Percentiles rank a stretch among this genome's conserved stretches.
Conservation (phyloP, 2,113 vertebrate genomes). For the Ibidorhyncha struthersii region DNA sequence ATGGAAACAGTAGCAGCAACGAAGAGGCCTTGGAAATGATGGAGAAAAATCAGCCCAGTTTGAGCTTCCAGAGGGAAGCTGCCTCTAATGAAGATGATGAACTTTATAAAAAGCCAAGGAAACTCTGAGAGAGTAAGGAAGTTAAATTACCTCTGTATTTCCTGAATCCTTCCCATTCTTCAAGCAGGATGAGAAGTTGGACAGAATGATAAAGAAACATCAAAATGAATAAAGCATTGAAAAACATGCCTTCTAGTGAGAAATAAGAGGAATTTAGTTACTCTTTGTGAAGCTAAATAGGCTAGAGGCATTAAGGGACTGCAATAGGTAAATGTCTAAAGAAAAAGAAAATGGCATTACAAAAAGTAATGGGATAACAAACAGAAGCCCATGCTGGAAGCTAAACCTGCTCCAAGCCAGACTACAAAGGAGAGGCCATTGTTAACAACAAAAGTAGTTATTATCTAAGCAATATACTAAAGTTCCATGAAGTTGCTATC, state of each 20-base stretch:
- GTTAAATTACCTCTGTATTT: not conserved
- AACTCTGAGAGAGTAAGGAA: not conserved
- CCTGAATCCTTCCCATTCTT: not conserved
- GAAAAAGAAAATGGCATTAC: not conserved
- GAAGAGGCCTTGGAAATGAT: not conserved
- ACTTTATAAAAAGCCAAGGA: not conserved
- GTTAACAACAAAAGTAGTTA: not conserved
- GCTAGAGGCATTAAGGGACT: not conserved
- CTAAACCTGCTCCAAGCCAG: not conserved
- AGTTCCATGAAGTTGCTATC: not conserved
- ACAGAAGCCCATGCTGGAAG: not conserved
- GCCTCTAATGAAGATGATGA: not conserved
- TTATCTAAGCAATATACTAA: not conserved
- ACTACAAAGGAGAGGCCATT: not conserved
- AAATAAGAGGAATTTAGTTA: not conserved
- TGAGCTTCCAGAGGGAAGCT: not conserved
- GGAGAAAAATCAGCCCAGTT: not conserved
- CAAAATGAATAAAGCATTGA: not conserved
- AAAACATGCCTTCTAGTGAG: not conserved
- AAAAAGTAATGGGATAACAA: not conserved
- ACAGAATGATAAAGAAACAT: not conserved
- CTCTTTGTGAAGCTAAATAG: not conserved
- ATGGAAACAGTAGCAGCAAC: not conserved
- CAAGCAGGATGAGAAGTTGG: not conserved
- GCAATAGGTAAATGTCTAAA: not conserved